Conservation (phyloP, 2,888 invertebrate genomes). For the Metalampra italica region DNA sequence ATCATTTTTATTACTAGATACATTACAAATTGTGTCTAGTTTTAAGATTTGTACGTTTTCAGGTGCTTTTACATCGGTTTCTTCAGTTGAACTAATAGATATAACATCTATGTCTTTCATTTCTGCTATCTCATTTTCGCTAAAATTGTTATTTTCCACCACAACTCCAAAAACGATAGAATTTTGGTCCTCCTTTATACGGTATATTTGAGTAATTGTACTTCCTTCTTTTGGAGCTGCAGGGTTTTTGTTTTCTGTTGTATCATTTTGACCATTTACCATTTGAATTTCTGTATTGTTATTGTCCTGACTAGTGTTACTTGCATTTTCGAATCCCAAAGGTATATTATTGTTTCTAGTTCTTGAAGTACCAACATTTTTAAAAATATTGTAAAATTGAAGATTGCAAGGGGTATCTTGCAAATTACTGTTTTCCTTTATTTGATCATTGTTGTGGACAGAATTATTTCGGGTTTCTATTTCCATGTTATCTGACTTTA, state of each 20-base stretch:
- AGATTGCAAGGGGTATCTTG: background rate
- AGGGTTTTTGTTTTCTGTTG: background rate
- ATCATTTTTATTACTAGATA: slow-evolving; percentile 6
- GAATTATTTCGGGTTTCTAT: too few relatives aligned
- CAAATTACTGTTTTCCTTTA: too few relatives aligned
- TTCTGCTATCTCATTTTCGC: background rate
- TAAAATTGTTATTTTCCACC: background rate
- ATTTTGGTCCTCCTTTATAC: background rate
- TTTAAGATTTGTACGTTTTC: background rate
- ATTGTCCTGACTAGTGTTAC: background rate
- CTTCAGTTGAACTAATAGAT: background rate
- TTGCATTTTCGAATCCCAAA: too few relatives aligned
- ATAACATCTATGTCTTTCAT: background rate
- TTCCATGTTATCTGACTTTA: too few relatives aligned
- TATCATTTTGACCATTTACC: background rate
- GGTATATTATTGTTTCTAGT: background rate
- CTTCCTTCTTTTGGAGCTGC: background rate
- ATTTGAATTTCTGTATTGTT: background rate
- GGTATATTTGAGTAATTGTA: background rate
- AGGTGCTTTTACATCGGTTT: background rate
- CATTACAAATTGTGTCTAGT: slow-evolving; percentile 4
- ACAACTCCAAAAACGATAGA: background rate
- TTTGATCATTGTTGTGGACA: too few relatives aligned
- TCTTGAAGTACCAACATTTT: background rate
- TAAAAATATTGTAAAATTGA: background rate